phyloP scores from a whole-genome alignment of 1,140 invertebrate species.

The Orius laevigatus region DNA sequence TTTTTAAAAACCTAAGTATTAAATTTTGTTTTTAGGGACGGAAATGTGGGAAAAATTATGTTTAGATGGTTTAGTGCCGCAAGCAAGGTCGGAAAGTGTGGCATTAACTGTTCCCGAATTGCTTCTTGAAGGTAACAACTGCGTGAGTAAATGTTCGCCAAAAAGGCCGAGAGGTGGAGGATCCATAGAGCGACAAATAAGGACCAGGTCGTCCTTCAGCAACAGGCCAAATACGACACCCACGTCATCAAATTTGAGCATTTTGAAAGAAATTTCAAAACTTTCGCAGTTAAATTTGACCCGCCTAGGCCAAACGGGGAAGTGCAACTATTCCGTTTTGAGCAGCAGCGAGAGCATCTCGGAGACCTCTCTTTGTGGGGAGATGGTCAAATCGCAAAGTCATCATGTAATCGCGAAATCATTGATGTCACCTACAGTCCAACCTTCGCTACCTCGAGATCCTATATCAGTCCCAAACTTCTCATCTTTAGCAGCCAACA shows the following conservation, averaged over 20 bases:
- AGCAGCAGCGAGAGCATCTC: slow-evolving; percentile 25
- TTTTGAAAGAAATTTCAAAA: slow-evolving; percentile 54
- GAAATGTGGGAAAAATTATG: slow-evolving; percentile 60
- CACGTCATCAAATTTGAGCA: slow-evolving; percentile 27
- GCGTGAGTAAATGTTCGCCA: slow-evolving; percentile 12
- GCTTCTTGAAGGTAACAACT: slow-evolving; percentile 23
- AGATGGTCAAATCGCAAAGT: slow-evolving; percentile 43
- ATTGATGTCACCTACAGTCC: slow-evolving; percentile 17
- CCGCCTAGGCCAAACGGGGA: slow-evolving; percentile 41
- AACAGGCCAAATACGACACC: slow-evolving; percentile 15
- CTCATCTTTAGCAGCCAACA: slow-evolving; percentile 25
- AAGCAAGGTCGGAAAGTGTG: slow-evolving; percentile 47
- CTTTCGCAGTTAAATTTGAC: slow-evolving; percentile 54
- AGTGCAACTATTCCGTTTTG: slow-evolving; percentile 55
- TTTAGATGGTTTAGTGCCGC: slow-evolving; percentile 49
- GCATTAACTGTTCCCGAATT: slow-evolving; percentile 40
- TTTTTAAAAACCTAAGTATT: neutral
- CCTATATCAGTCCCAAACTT: slow-evolving; percentile 63
- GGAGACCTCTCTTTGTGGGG: slow-evolving; percentile 18
- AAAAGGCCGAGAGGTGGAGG: slow-evolving; percentile 17
- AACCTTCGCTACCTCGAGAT: slow-evolving; percentile 38
- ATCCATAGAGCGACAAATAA: slow-evolving; percentile 17
- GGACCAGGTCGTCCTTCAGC: neutral
- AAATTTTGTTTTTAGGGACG: slow-evolving; percentile 35
- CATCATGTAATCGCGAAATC: slow-evolving; percentile 34